Conservation (phyloP, 2,888 invertebrate species). For the Ophonus ardosiacus region DNA sequence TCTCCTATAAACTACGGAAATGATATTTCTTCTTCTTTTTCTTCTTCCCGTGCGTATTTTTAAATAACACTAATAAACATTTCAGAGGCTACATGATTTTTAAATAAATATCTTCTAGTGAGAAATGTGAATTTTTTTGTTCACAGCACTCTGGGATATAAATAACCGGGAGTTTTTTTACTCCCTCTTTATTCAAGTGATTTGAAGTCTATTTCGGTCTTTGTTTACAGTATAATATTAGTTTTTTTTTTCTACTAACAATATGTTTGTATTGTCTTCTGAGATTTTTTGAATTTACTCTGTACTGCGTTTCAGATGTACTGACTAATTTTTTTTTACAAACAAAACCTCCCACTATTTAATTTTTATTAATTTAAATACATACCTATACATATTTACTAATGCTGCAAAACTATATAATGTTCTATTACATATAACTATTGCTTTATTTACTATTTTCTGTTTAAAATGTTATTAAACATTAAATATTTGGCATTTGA, state of each 20-base stretch:
- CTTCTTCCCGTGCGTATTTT: constrained; percentile 63
- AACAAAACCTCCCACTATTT: no score
- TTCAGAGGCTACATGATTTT: constrained; percentile 67
- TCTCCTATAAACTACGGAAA: neutral
- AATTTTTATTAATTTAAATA: no score
- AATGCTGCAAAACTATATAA: no score
- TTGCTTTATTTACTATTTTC: no score
- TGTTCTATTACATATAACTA: no score
- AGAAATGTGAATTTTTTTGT: constrained; percentile 58
- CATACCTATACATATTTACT: no score
- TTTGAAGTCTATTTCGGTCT: neutral
- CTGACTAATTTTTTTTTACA: no score
- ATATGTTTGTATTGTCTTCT: no score
- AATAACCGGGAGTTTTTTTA: constrained; percentile 17
- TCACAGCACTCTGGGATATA: constrained; percentile 56
- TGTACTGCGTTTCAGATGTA: no score
- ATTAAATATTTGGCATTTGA: no score
- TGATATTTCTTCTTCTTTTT: constrained; percentile 4
- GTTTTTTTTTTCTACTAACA: neutral
- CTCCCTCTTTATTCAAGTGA: neutral
- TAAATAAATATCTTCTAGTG: constrained; percentile 66
- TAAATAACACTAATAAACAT: constrained; percentile 68
- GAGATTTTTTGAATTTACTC: no score
- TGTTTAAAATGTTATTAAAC: no score
- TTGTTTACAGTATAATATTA: constrained; percentile 5